A percentile compares a stretch with the other conserved stretches of the same genome.
These are phyloP conservation scores for Drosophila littoralis DNA, from an alignment of 1,140 invertebrate species.

Conservation along the genomic window DNA sequence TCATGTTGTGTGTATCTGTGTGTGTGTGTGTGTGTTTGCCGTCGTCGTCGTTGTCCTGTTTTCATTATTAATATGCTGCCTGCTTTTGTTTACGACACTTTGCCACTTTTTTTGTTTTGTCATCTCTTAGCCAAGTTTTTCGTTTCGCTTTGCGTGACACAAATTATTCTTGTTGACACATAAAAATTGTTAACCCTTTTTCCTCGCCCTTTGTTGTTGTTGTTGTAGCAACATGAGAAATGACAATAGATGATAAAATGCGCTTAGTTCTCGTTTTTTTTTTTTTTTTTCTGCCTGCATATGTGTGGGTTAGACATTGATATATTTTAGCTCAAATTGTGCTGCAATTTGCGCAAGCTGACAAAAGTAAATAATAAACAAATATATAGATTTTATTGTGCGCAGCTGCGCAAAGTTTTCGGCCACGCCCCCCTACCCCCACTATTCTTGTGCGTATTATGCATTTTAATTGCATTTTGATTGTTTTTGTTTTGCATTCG, in stretches of 20 bases:
- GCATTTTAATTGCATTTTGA: slow-evolving; percentile 71
- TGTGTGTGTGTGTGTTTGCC: slow-evolving; percentile 30
- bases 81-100: slow-evolving; percentile 55
- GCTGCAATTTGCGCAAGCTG: slow-evolving; percentile 35
- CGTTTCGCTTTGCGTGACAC: slow-evolving; percentile 54
- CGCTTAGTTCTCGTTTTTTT: slow-evolving; percentile 31
- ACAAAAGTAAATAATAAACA: slow-evolving; percentile 7
- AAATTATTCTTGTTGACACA: slow-evolving; percentile 81
- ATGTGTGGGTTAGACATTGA: slow-evolving; percentile 61
- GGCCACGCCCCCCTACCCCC: background rate
- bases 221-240: slow-evolving; percentile 59
- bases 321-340: slow-evolving; percentile 66
- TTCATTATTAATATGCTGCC: slow-evolving; percentile 70
- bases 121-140: slow-evolving; percentile 65
- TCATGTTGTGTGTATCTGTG: slow-evolving; percentile 43
- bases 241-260: slow-evolving; percentile 74
- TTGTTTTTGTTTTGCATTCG: slow-evolving; percentile 61
- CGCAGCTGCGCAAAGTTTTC: slow-evolving; percentile 8
- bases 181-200: slow-evolving; percentile 79
- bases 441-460: slow-evolving; percentile 10
- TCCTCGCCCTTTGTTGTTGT: slow-evolving; percentile 16
- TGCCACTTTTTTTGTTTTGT: slow-evolving; percentile 36
- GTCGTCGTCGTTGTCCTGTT: slow-evolving; percentile 37
- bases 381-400: background rate
- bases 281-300: slow-evolving; percentile 8